phyloP scores from a whole-genome alignment of 2,113 vertebrate genomes.

The Anolis sagrei region DNA sequence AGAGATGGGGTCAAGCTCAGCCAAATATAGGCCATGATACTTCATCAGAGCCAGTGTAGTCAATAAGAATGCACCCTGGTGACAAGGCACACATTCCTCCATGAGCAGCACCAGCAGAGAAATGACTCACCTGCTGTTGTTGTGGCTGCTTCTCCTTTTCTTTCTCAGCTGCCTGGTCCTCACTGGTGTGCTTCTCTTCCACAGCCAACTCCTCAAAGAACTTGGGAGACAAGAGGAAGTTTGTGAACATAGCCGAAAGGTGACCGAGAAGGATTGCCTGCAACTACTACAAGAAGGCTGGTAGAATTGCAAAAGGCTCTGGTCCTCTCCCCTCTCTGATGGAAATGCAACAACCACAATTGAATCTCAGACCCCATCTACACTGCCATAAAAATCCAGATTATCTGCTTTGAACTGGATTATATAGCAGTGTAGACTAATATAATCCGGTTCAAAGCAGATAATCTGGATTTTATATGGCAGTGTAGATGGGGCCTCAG shows the following conservation, averaged over 20 bases:
- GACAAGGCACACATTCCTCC: too few species aligned
- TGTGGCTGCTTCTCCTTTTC: conserved; percentile 72
- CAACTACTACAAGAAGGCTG: neutral
- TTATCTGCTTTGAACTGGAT: too few species aligned
- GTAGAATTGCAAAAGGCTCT: neutral
- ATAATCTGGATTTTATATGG: too few species aligned
- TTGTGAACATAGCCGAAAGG: neutral
- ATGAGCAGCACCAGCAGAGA: too few species aligned
- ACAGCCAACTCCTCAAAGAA: conserved; percentile 90
- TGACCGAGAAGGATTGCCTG: neutral
- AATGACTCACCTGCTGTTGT: conserved; percentile 56
- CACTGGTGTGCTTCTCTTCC: conserved; percentile 80
- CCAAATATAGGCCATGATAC: too few species aligned
- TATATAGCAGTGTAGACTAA: too few species aligned
- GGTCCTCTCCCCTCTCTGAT: too few species aligned
- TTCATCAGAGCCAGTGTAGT: neutral
- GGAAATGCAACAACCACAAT: neutral
- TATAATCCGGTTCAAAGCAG: too few species aligned
- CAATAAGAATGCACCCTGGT: neutral
- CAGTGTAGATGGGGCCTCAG: too few species aligned
- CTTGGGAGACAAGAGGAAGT: conserved; percentile 59
- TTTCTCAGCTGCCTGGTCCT: conserved; percentile 72
- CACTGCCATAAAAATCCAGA: too few species aligned
- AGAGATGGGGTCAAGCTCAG: neutral
- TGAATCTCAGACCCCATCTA: neutral